phyloP scores from a whole-genome alignment of 2,113 vertebrate species.

The Acanthisitta chloris region DNA sequence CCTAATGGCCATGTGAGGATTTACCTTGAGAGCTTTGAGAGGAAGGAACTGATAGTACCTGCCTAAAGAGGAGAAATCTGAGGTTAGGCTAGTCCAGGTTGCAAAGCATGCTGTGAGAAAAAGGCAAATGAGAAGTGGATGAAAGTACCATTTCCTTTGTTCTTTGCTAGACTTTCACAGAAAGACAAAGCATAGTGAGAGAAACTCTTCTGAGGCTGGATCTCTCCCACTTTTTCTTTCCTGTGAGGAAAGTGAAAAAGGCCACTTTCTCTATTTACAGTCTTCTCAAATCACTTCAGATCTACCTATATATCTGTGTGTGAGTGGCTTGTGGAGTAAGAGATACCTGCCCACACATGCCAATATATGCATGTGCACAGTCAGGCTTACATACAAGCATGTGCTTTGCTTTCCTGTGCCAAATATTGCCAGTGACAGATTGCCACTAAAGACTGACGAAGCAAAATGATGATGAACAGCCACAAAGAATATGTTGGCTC shows the following conservation, averaged over 20 bases:
- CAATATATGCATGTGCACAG: not conserved
- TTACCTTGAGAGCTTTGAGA: not conserved
- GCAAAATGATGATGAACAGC: conserved; percentile 24
- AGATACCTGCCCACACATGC: not conserved
- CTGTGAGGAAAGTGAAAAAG: not conserved
- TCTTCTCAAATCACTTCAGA: not conserved
- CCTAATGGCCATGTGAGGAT: not conserved
- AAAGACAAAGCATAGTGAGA: not conserved
- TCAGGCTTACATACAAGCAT: not conserved
- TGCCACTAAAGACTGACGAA: not conserved
- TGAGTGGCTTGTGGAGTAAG: not conserved
- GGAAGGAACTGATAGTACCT: not conserved
- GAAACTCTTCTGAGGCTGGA: not conserved
- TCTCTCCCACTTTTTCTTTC: not conserved
- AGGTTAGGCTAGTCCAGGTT: not conserved
- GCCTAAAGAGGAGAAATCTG: not conserved
- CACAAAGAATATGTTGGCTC: not conserved
- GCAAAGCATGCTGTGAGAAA: not conserved
- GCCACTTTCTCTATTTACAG: not conserved
- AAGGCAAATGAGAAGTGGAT: not conserved
- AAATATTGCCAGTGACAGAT: not conserved
- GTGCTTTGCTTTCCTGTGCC: not conserved
- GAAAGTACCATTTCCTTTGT: not conserved
- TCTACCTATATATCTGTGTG: not conserved
- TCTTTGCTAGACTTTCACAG: not conserved